Base-by-base conservation (phyloP, 92 coral and sea anemone genomes). In the Ricordea florida region DNA sequence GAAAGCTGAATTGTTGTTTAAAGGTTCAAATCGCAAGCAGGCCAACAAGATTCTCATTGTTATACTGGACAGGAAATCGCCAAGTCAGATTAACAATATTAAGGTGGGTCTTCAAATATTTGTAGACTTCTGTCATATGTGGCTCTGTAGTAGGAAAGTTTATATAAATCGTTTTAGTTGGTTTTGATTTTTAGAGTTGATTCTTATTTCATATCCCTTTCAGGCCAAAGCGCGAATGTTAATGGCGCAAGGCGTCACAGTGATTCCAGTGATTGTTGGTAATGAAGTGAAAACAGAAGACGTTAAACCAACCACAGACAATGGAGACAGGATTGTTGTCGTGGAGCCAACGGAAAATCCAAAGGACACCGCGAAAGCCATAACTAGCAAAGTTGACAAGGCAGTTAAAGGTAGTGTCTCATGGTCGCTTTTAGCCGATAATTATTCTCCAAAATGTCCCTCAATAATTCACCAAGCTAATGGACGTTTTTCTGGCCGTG, bases 241-340 rank as follows among this genome's bases (percentile, higher is more conserved):
- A 30, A 40, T 61, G 2, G 59, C 62, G 21, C 83, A 52, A 9
- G 89, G 89, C 9, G 84, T 89, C 15, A 65, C 63, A 20, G 78
- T 88, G 0, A 77, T 84, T 69, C 90, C 93, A 1, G 83, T 91
- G 47, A 53, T 76, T 38, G 49, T 82, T 29, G 98, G 98, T 15
- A 78, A 44, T 37, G 73, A 80, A 38, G 82, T 79, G 6, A 70
- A 30, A 29, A 84, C 85, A 28, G 76, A 9, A 9, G 87, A 85
- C 40, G 50, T 85, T 5, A 48, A 71, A 58, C 78, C 83, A n/a
- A 36, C 58, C 23, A 84, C 94, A 4, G 88, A 80, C 3, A 82
- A 85, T 45, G 83, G 68, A 23, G 79, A 65, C 38, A 85, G 88
- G 20, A 70, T 87, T 37, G 56, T 77, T 21, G 59, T 64, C 14